Evolutionary conservation across 2,797 vertebrate species (phyloP).

Genomic region (Adelosebastes latens): DNA sequence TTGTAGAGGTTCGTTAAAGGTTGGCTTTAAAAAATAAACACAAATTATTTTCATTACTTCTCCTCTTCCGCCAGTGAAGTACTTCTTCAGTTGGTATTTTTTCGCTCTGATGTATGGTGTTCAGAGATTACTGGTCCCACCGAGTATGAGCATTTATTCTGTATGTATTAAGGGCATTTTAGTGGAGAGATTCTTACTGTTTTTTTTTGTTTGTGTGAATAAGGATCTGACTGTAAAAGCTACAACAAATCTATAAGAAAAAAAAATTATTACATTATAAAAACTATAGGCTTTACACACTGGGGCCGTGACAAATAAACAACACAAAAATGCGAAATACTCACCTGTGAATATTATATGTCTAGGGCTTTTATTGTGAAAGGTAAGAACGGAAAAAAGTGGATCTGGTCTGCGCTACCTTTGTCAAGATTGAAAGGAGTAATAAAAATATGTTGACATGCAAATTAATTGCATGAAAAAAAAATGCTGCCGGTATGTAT

Average conservation of each 20-base stretch:
- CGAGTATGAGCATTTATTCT: not conserved
- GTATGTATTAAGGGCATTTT: not conserved
- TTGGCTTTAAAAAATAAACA: slow-evolving; percentile 65
- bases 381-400: not conserved
- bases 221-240: not conserved
- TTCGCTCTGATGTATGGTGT: not conserved
- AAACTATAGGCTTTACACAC: not conserved
- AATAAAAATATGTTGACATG: not conserved
- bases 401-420: not conserved
- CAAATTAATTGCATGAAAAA: too few relatives aligned
- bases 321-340: not conserved
- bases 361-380: not conserved
- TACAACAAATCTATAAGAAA: not conserved
- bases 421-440: not conserved
- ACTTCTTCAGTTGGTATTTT: not conserved
- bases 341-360: not conserved
- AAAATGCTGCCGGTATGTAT: too few relatives aligned
- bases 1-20: slow-evolving; percentile 70
- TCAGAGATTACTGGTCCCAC: not conserved
- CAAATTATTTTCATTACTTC: slow-evolving; percentile 38
- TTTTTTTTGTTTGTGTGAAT: not conserved
- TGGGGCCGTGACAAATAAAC: not conserved
- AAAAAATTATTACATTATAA: not conserved
- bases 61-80: slow-evolving; percentile 24
- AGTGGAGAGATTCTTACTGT: not conserved